These are phyloP conservation scores for Pachycephala philippinensis DNA, from an alignment of 2,113 vertebrate species.

Conservation along the genomic window DNA sequence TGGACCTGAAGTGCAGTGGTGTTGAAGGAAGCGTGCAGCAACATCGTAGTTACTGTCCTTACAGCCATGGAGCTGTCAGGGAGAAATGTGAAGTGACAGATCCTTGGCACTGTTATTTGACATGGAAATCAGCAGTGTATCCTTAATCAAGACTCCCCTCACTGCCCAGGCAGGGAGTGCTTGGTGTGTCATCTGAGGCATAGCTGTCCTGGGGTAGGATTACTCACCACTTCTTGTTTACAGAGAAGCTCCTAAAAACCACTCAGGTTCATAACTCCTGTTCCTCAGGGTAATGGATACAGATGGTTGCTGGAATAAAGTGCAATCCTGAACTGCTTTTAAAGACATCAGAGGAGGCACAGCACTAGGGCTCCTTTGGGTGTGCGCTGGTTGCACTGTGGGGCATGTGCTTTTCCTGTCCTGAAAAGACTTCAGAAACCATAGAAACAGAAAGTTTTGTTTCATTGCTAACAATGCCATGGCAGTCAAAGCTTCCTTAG, in stretches of 20 bases:
- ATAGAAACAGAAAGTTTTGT: not conserved
- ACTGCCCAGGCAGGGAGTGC: not conserved
- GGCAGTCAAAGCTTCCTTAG: not conserved
- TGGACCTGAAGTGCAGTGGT: not conserved
- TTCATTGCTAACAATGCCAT: not conserved
- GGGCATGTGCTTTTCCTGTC: not conserved
- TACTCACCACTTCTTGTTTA: not conserved
- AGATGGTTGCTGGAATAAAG: not conserved
- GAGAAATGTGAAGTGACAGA: not conserved
- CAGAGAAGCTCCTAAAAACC: not conserved
- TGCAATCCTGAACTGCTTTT: not conserved
- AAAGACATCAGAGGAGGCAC: not conserved
- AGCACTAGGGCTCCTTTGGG: not conserved
- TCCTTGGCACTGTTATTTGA: not conserved
- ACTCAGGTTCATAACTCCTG: not conserved
- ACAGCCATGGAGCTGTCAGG: not conserved
- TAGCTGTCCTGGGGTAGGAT: not conserved
- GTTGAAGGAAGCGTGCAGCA: rapidly evolving
- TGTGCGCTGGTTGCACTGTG: not conserved
- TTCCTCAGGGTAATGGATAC: not conserved
- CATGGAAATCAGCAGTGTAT: not conserved
- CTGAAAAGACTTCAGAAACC: not conserved
- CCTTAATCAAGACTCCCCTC: not conserved
- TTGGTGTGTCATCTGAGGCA: not conserved
- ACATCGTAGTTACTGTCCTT: not conserved